A percentile compares a stretch with the other conserved stretches of the same genome.
These are phyloP conservation scores for Fistularia tabacaria DNA, from an alignment of 2,797 vertebrate species.

Conservation along the genomic window DNA sequence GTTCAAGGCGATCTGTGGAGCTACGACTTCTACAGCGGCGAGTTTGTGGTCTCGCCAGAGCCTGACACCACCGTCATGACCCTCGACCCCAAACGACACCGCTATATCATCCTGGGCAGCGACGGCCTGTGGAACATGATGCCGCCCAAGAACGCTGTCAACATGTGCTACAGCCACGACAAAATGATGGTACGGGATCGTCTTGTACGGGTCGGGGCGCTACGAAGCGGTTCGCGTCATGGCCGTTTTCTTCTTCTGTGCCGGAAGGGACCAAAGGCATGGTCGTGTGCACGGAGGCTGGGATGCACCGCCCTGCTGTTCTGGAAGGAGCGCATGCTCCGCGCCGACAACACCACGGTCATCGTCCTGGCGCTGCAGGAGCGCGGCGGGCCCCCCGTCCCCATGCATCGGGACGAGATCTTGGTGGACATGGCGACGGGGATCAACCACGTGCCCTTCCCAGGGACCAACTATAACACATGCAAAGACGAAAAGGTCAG, in stretches of 20 bases:
- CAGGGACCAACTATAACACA: constrained; percentile 81
- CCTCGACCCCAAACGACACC: constrained; percentile 88
- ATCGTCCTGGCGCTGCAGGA: constrained; percentile 90
- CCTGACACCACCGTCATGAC: constrained; percentile 94
- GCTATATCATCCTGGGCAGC: constrained; percentile 92
- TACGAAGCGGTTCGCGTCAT: not conserved
- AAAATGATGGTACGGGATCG: constrained; percentile 83
- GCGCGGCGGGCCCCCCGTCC: constrained; percentile 60
- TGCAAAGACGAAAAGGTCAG: constrained; percentile 63
- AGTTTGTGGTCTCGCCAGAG: constrained; percentile 97
- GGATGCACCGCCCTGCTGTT: constrained; percentile 89
- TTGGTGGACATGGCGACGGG: constrained; percentile 86
- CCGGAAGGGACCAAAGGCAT: constrained; percentile 83
- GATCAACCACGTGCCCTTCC: constrained; percentile 78
- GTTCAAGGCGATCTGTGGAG: constrained; percentile 90
- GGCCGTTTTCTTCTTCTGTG: not conserved
- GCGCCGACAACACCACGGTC: constrained; percentile 95
- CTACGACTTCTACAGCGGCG: constrained; percentile 98
- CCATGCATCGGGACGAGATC: constrained; percentile 84
- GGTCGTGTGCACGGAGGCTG: constrained; percentile 88
- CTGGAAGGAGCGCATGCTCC: constrained; percentile 95
- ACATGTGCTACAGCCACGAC: constrained; percentile 93
- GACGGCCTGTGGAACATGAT: constrained; percentile 99
- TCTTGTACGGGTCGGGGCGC: not conserved
- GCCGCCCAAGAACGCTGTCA: constrained; percentile 91